Base-by-base conservation (phyloP, 1,140 invertebrate species). In the Polypedilum pembai region DNA sequence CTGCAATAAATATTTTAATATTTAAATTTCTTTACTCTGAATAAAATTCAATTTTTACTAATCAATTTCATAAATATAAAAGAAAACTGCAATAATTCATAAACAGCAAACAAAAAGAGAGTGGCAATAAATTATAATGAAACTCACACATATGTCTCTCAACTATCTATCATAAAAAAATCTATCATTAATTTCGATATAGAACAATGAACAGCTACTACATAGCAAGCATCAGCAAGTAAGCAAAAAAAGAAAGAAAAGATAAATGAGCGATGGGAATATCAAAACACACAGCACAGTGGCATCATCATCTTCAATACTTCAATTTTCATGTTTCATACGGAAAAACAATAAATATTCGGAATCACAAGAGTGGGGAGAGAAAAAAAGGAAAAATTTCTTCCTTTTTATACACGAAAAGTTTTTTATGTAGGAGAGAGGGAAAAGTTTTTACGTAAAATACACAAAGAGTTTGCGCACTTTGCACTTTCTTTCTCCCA, bases 221-320 rank as follows among this genome's bases (percentile, higher is more conserved):
- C 8, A 56, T 3, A 56, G n/a, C 45, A 56, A n/a, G 41, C n/a
- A 12, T 56, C 45, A 12, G 45, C n/a, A 15, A 12, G 45, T 12
- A 56, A 4, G 3, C 45, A 12, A 45, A 15, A 45, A 45, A 56
- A 56, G 3, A 15, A 56, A 56, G n/a, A 56, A 12, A 12, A 56
- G 45, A 56, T 56, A 56, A 56, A 56, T 56, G 45, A 56, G 45
- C 45, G 45, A 56, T 56, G 45, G 45, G 45, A 56, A 56, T 56
- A 56, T 56, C n/a, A n/a, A 56, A 56, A 33, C 24, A 33, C 24
- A 33, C 5, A 56, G 45, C 45, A 56, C 45, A 56, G 45, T n/a
- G n/a, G 45, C n/a, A 56, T n/a, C 45, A 56, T 56, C 45, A 56
- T 56, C 45, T 56, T n/a, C n/a, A n/a, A 56, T 33, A 33, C 24